Base-by-base conservation (phyloP, 2,113 vertebrate species). In the Rhabdornis inornatus region DNA sequence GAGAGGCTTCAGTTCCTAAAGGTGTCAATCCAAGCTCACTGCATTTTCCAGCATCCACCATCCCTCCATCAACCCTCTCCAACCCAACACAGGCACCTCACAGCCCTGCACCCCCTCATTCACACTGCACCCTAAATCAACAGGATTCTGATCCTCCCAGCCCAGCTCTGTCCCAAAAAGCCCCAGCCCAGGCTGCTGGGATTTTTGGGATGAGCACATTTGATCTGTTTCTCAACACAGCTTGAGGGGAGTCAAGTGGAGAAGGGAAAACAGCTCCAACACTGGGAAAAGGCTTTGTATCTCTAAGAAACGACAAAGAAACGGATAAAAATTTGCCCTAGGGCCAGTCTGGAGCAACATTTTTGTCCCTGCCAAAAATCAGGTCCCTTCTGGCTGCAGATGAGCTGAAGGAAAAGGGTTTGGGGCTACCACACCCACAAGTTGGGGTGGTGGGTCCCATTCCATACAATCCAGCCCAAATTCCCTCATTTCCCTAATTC, bases 291-390 rank as follows among this genome's bases (percentile, higher is more conserved):
- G 17, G 23, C 2, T 45, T 64, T 87, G 85, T 30, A 18, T 78
- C 82, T 93, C 85, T 88, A 92, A 90, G 87, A 31, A 37, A 15
- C 4, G 4, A 93, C 84, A 87, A 95, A 93, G 55, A 5, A 78
- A 30, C 2, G 0, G 8, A 68, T 25, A 93, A 95, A 81, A 91
- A 87, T 55, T 22, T 31, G 74, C 87, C 94, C 84, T 69, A 4
- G 0, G 85, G 88, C 90, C 86, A 92, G 74, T 53, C 72, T 95
- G 89, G 89, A 82, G 77, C 87, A 96, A 85, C 49, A 52, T 22
- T 50, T 57, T 64, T 3, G 8, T 35, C 17, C 25, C 59, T 5
- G 87, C 91, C 91, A 91, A 87, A 66, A 84, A 13, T 3, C 77
- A 35, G 69, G 86, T 56, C 81, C 76, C 68, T 65, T 31, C 72